Base-by-base conservation (phyloP, 2,888 invertebrate species). In the Callosobruchus maculatus region DNA sequence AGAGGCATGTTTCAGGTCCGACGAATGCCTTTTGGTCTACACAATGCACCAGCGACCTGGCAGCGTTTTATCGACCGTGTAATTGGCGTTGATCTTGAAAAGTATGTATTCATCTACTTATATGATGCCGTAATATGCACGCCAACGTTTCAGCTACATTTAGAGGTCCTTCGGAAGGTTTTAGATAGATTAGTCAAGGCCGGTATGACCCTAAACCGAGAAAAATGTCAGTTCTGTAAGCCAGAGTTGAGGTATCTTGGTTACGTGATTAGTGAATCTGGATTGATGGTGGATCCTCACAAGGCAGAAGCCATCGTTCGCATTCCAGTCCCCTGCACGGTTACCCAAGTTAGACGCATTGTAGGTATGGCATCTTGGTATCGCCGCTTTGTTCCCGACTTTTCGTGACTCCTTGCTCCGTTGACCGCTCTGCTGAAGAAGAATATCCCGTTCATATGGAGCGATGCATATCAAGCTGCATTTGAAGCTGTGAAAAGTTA, bases 21-120 rank as follows among this genome's bases (percentile, higher is more conserved):
- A 0, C 75, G 80, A 0, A 78, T 83, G 80, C 81, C 83, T 0
- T 81, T 82, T 70, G 81, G 81, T 0, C 70, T 83, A 0, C 77
- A 77, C 18, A 77, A 79, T 18, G 78, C 81, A 0, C 81, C 82
- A 0, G 80, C 82, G 0, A 81, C 80, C 2, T 83, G 80, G 72
- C 81, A 82, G 70, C 73, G 79, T 0, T 70, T 82, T 0, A 76
- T 82, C 0, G 81, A 82, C 70, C 68, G 72, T 0, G 74, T 81
- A 0, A 30, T 83, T 0, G 80, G 81, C 0, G 74, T 77, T 0
- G 79, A 81, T 18, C 70, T 80, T 20, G 78, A 79, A 67, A 79
- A 79, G 20, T 30, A 80, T 68, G 76, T 77, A 3, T 81, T 81
- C 69, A 78, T 76, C 0, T 83, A 83, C 70, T 73, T 81, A 9